phyloP scores from a whole-genome alignment of 2,797 vertebrate genomes.

The Melanotaenia boesemani region DNA sequence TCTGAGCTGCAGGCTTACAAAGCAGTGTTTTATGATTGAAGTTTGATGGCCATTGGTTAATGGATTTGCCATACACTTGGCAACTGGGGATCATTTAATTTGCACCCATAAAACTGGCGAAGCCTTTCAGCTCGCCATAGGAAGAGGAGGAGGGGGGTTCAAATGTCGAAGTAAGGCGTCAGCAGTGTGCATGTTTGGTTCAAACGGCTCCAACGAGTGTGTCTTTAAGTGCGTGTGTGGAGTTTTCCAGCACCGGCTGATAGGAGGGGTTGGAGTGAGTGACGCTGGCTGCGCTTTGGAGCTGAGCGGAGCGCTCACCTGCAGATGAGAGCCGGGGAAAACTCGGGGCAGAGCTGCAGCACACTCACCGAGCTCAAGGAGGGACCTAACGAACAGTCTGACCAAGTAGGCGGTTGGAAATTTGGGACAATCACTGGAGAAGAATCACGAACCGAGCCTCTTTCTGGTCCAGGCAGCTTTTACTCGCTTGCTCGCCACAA shows the following conservation, averaged over 20 bases:
- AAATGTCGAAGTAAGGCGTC: slow-evolving; percentile 16
- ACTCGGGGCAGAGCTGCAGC: slow-evolving; percentile 75
- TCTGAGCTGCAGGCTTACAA: slow-evolving; percentile 6
- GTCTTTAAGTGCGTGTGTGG: slow-evolving; percentile 85
- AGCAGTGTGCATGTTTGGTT: slow-evolving; percentile 27
- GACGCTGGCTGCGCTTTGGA: slow-evolving; percentile 84
- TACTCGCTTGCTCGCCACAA: slow-evolving; percentile 73
- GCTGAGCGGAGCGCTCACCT: slow-evolving; percentile 90
- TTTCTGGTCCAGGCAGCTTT: slow-evolving; percentile 59
- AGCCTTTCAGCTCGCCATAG: background rate
- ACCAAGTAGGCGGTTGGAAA: slow-evolving; percentile 34
- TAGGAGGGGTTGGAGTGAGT: slow-evolving; percentile 82
- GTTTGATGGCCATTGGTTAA: slow-evolving; percentile 28
- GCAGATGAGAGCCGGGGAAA: slow-evolving; percentile 85
- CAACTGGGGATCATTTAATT: slow-evolving; percentile 11
- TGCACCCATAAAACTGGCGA: slow-evolving; percentile 20
- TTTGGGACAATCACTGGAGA: slow-evolving; percentile 48
- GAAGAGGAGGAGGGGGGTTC: slow-evolving; percentile 3
- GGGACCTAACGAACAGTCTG: slow-evolving; percentile 51
- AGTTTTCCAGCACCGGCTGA: slow-evolving; percentile 77
- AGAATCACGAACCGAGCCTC: slow-evolving; percentile 50
- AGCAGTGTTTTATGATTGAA: slow-evolving; percentile 10
- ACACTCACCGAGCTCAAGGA: slow-evolving; percentile 63
- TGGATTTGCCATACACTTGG: slow-evolving; percentile 33
- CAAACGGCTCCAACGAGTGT: slow-evolving; percentile 64